Percentiles rank a stretch among this genome's conserved stretches.
These are phyloP conservation scores for Oophaga sylvatica DNA, from an alignment of 2,797 vertebrate genomes.

Conservation along the genomic window DNA sequence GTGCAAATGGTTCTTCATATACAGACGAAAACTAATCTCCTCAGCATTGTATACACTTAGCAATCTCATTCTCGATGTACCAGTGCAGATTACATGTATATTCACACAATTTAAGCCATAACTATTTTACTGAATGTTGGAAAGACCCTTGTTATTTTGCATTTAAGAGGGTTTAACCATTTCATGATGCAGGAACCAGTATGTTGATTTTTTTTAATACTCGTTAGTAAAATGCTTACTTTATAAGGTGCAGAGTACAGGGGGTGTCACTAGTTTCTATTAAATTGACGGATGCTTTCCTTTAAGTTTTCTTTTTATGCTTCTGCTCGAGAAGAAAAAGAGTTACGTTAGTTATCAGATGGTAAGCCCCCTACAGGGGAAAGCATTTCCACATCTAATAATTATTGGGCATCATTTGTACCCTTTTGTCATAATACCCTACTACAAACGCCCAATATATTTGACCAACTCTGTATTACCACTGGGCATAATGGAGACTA, in stretches of 20 bases:
- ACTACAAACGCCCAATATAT: neutral
- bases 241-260: neutral
- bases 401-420: neutral
- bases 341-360: neutral
- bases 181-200: neutral
- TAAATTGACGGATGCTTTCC: neutral
- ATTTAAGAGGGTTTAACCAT: neutral
- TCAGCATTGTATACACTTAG: slow-evolving; percentile 34
- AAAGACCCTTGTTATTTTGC: neutral
- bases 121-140: slow-evolving; percentile 13
- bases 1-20: slow-evolving; percentile 6
- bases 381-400: neutral
- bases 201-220: neutral
- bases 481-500: neutral
- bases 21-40: neutral
- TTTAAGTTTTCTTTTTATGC: neutral
- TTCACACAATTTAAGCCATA: slow-evolving; percentile 51
- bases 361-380: neutral
- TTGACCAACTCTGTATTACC: neutral
- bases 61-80: slow-evolving; percentile 30
- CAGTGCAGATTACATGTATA: slow-evolving; percentile 16
- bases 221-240: neutral
- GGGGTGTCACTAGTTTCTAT: neutral
- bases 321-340: neutral
- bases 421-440: neutral